Conservation (phyloP, 2,888 invertebrate species). For the Myopa tessellatipennis region DNA sequence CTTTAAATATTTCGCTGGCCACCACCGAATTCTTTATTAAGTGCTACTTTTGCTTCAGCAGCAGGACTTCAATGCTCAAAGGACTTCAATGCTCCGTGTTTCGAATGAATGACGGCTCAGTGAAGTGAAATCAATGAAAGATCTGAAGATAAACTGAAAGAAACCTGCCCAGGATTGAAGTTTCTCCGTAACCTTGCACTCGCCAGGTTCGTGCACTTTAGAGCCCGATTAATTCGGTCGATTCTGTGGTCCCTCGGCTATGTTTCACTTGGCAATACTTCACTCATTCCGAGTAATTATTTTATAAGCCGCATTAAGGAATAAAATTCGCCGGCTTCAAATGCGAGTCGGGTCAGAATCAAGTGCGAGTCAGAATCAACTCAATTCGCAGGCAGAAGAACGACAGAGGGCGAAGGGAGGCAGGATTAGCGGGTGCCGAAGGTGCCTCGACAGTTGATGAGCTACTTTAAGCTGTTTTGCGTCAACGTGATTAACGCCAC, state of each 20-base stretch:
- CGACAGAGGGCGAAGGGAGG: background rate
- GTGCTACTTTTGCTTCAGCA: too few relatives aligned
- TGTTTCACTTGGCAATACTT: background rate
- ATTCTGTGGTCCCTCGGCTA: background rate
- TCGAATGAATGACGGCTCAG: background rate
- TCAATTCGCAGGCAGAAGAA: too few relatives aligned
- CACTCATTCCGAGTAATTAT: constrained; percentile 1
- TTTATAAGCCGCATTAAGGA: background rate
- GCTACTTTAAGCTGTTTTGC: too few relatives aligned
- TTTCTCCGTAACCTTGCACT: background rate
- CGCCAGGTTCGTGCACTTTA: background rate
- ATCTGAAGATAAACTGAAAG: background rate
- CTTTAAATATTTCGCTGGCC: too few relatives aligned
- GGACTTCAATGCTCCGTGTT: background rate
- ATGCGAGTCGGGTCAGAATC: background rate
- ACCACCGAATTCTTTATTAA: too few relatives aligned
- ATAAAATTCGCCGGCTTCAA: background rate
- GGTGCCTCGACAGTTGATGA: too few relatives aligned
- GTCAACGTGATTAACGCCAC: too few relatives aligned
- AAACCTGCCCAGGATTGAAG: background rate
- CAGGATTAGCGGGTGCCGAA: background rate
- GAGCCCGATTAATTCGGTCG: background rate
- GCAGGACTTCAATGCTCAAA: background rate
- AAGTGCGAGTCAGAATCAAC: too few relatives aligned
- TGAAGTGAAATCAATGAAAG: background rate